phyloP scores from a whole-genome alignment of 2,797 vertebrate species.

The Urosaurus nigricauda region DNA sequence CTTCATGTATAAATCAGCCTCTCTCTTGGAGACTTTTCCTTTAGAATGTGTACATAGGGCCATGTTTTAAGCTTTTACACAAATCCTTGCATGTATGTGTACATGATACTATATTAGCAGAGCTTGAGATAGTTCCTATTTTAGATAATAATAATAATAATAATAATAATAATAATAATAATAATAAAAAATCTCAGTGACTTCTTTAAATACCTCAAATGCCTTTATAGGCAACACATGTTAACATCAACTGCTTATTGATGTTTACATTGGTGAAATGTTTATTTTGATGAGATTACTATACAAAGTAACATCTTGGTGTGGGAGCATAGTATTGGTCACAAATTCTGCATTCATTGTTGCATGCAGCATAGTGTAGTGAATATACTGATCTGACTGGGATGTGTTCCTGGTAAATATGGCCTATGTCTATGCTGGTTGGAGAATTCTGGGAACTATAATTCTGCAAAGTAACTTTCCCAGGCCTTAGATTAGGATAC shows the following conservation, averaged over 20 bases:
- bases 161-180: too few relatives aligned
- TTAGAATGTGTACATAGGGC: not conserved
- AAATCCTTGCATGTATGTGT: not conserved
- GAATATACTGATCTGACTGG: not conserved
- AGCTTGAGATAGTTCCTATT: too few relatives aligned
- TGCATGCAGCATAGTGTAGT: not conserved
- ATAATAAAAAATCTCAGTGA: too few relatives aligned
- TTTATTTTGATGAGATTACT: too few relatives aligned
- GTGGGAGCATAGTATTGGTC: too few relatives aligned
- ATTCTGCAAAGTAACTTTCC: not conserved
- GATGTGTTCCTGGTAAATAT: not conserved
- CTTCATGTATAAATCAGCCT: not conserved
- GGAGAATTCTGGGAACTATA: not conserved
- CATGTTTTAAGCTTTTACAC: not conserved
- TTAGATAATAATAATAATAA: too few relatives aligned
- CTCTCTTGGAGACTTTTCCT: not conserved
- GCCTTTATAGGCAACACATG: too few relatives aligned
- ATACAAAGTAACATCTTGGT: too few relatives aligned
- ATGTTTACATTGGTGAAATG: too few relatives aligned
- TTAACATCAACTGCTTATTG: too few relatives aligned
- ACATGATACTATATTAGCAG: accelerated
- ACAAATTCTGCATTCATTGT: too few relatives aligned
- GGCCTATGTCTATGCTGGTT: not conserved
- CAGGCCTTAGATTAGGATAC: accelerated
- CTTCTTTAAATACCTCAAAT: too few relatives aligned